A percentile compares a stretch with the other conserved stretches of the same genome.
Conservation (phyloP, 2,113 vertebrate genomes). For the Stictonetta naevosa region DNA sequence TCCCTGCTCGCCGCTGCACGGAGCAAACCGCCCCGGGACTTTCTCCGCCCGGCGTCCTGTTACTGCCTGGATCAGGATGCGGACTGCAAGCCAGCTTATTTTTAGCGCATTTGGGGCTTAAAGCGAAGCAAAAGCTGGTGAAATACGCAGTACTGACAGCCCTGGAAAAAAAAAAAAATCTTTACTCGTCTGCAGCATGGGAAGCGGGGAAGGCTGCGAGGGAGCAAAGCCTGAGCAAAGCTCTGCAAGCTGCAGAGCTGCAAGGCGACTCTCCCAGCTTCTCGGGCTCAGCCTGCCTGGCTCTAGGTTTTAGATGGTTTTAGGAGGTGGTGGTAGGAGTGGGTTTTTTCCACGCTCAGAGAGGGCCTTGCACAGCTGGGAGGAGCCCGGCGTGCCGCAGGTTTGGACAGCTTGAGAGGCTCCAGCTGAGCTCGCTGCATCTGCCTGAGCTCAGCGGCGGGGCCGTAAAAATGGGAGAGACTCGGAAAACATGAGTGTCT, state of each 20-base stretch:
- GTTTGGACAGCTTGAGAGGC: neutral
- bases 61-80: conserved; percentile 14
- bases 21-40: neutral
- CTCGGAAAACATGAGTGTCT: neutral
- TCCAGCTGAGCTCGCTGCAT: neutral
- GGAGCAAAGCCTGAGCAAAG: neutral
- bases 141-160: conserved; percentile 21
- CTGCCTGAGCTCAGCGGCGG: neutral
- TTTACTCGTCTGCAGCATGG: neutral
- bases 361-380: accelerated
- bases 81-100: conserved; percentile 31
- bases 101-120: conserved; percentile 41
- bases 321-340: neutral
- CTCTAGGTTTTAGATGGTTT: neutral
- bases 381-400: neutral
- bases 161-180: conserved; percentile 15
- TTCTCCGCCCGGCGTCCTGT: neutral
- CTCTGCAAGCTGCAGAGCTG: neutral
- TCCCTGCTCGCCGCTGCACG: accelerated
- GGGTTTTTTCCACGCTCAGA: neutral
- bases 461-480: neutral
- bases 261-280: accelerated
- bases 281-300: neutral
- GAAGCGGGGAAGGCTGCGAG: neutral
- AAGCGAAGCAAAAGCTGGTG: conserved; percentile 6